Evolutionary conservation across 2,888 invertebrate genomes (phyloP).

Genomic region (Sphaeridia pumilis): DNA sequence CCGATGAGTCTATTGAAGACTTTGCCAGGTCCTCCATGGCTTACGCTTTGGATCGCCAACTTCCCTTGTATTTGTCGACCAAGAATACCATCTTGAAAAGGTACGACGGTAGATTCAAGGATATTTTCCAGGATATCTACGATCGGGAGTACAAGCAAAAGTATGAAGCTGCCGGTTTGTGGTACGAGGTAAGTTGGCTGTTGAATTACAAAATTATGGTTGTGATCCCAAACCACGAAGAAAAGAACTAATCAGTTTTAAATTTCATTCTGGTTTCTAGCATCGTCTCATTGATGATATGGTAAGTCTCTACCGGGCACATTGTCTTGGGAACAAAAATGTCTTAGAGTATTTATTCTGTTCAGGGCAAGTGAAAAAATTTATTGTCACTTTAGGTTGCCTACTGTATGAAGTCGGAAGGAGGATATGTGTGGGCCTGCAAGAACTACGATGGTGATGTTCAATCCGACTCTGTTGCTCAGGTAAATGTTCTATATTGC

Average conservation of each 20-base stretch:
- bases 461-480: constrained; percentile 95
- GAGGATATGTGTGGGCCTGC: constrained; percentile 99
- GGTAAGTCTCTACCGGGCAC: too few species aligned
- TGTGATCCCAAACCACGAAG: neutral
- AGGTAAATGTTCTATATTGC: constrained; percentile 48
- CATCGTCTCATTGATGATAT: constrained; percentile 97
- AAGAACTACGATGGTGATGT: constrained; percentile 99
- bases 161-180: constrained; percentile 75
- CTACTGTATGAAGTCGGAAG: constrained; percentile 92
- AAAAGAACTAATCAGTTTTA: neutral
- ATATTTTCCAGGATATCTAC: constrained; percentile 93
- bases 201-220: neutral
- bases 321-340: too few species aligned
- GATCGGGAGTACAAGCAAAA: constrained; percentile 69
- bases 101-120: constrained; percentile 93
- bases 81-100: constrained; percentile 94
- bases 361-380: too few species aligned
- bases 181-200: constrained; percentile 51
- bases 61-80: constrained; percentile 87
- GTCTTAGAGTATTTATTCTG: too few species aligned
- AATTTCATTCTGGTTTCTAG: constrained; percentile 40
- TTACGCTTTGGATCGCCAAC: constrained; percentile 69
- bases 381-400: constrained; percentile 60
- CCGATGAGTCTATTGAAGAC: constrained; percentile 75
- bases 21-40: constrained; percentile 94